A percentile compares a stretch with the other conserved stretches of the same genome.
These are phyloP conservation scores for Listronotus bonariensis DNA, from an alignment of 1,140 invertebrate species.

Conservation along the genomic window DNA sequence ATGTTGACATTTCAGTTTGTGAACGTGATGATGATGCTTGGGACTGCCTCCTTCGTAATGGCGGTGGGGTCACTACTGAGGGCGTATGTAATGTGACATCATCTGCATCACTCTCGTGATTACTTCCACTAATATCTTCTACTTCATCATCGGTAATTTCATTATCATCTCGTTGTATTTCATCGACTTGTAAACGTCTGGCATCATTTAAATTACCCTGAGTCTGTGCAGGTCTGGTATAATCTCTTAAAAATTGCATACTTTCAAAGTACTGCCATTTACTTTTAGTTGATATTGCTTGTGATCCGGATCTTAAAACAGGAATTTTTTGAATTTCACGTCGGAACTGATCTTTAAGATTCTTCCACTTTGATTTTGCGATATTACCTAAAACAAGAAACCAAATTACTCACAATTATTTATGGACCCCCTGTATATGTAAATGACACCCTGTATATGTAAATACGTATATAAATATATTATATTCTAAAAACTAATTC, in stretches of 20 bases:
- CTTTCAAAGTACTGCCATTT: background rate
- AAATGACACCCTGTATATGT: no score
- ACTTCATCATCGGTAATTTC: slow-evolving; percentile 14
- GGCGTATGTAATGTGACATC: background rate
- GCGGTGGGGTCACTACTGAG: no score
- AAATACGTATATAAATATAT: no score
- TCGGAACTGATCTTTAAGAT: no score
- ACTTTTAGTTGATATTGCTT: background rate
- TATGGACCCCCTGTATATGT: no score
- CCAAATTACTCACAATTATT: no score
- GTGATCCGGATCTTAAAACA: no score
- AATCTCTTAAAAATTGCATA: slow-evolving; percentile 1
- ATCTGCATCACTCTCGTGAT: slow-evolving; percentile 14
- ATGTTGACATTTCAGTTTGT: background rate
- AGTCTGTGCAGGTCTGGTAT: background rate
- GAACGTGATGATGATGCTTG: slow-evolving; percentile 4
- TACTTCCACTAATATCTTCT: slow-evolving; percentile 7
- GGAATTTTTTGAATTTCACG: no score
- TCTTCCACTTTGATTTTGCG: background rate
- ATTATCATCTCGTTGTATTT: slow-evolving; percentile 3
- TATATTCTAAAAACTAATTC: no score
- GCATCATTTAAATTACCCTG: slow-evolving; percentile 12
- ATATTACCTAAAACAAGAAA: background rate
- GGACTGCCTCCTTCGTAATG: no score
- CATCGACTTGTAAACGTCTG: slow-evolving; percentile 4